Conservation (phyloP, 2,888 invertebrate species). For the Spialia ferax region DNA sequence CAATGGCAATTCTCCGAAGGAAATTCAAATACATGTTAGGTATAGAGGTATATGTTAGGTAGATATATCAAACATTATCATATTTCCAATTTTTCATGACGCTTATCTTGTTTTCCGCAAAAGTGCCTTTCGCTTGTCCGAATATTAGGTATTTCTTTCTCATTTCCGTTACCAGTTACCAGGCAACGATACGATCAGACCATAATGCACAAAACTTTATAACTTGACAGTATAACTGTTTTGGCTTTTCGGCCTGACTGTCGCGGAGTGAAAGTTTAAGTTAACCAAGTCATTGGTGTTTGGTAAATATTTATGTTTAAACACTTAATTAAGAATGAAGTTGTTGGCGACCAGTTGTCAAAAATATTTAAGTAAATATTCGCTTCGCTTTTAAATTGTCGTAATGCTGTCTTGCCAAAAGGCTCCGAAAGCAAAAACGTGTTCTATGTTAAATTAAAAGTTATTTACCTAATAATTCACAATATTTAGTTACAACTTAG, state of each 20-base stretch:
- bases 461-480: too few species aligned
- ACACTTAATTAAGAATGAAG: constrained; percentile 7
- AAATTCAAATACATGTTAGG: too few species aligned
- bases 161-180: too few species aligned
- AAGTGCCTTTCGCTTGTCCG: too few species aligned
- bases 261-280: constrained; percentile 28
- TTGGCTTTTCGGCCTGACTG: constrained; percentile 22
- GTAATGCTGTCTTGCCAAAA: not conserved
- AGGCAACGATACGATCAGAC: not conserved
- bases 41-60: too few species aligned
- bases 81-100: too few species aligned
- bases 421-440: not conserved
- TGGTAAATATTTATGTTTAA: not conserved
- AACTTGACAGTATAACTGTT: constrained; percentile 34
- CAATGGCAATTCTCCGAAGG: too few species aligned
- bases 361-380: not conserved
- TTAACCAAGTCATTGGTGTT: not conserved
- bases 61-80: too few species aligned
- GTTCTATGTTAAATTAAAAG: not conserved
- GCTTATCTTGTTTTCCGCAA: too few species aligned
- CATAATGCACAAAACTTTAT: constrained; percentile 22
- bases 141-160: too few species aligned
- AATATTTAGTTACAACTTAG: too few species aligned
- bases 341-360: not conserved
- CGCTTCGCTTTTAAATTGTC: not conserved